These are phyloP conservation scores for Nycticorax nycticorax DNA, from an alignment of 2,113 vertebrate genomes.

Conservation along the genomic window DNA sequence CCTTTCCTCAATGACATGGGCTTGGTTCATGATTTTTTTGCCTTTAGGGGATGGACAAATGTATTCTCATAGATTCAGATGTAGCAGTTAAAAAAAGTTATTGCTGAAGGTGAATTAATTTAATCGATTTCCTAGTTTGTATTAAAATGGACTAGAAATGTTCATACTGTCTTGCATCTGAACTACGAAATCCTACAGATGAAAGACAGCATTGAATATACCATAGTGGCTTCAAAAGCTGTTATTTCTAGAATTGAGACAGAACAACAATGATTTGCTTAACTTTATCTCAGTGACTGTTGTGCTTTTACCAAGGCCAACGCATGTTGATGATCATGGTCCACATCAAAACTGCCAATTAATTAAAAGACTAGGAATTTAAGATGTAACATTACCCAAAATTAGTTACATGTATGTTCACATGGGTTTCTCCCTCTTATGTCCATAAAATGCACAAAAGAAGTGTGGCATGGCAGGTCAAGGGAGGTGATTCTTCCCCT, in stretches of 20 bases:
- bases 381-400: background rate
- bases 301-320: background rate
- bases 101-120: background rate
- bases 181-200: background rate
- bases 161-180: background rate
- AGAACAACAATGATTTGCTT: background rate
- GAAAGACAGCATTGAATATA: background rate
- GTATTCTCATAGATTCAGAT: background rate
- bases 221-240: background rate
- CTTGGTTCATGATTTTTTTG: background rate
- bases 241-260: background rate
- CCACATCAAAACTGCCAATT: background rate
- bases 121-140: background rate
- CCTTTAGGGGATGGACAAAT: background rate
- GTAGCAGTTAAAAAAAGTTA: background rate
- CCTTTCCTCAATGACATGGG: background rate
- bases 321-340: background rate
- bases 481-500: fast-evolving
- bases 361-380: background rate
- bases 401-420: background rate
- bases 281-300: background rate
- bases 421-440: background rate
- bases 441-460: background rate
- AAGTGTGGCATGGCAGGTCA: fast-evolving
- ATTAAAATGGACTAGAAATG: background rate